A percentile compares a stretch with the other conserved stretches of the same genome.
Conservation (phyloP, 2,888 invertebrate genomes). For the Vandiemenella viatica region DNA sequence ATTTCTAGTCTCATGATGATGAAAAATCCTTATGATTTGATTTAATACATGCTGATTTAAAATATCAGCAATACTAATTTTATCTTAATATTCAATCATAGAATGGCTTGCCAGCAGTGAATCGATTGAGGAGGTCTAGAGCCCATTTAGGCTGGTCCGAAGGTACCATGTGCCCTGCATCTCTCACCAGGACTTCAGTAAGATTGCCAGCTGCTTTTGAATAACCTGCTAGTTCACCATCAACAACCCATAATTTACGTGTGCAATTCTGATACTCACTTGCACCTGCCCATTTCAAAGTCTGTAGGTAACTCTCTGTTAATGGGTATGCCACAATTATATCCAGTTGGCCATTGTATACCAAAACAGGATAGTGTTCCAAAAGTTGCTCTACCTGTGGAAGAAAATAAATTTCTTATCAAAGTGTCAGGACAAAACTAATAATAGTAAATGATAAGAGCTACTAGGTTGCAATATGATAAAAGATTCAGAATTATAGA, state of each 20-base stretch:
- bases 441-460: too few species aligned
- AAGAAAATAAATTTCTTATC: too few species aligned
- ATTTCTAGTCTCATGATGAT: too few species aligned
- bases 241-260: constrained; percentile 7
- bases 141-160: constrained; percentile 27
- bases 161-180: constrained; percentile 29
- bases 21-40: too few species aligned
- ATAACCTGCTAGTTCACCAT: constrained; percentile 22
- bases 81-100: background rate
- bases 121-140: constrained; percentile 28
- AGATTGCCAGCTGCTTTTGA: constrained; percentile 21
- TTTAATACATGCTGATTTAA: too few species aligned
- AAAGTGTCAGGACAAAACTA: too few species aligned
- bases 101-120: constrained; percentile 23
- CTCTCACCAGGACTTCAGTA: constrained; percentile 22
- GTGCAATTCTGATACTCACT: constrained; percentile 8
- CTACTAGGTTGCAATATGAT: too few species aligned
- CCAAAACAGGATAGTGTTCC: constrained; percentile 38
- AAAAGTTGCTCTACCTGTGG: constrained; percentile 38
- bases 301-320: constrained; percentile 36
- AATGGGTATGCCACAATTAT: constrained; percentile 50
- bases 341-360: constrained; percentile 33
- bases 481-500: too few species aligned
- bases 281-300: constrained; percentile 32
- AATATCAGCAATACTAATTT: too few species aligned